Percentiles rank a stretch among this genome's conserved stretches.
These are phyloP conservation scores for Trididemnum clinides DNA, from an alignment of 23 tunicate genomes.

Conservation along the genomic window DNA sequence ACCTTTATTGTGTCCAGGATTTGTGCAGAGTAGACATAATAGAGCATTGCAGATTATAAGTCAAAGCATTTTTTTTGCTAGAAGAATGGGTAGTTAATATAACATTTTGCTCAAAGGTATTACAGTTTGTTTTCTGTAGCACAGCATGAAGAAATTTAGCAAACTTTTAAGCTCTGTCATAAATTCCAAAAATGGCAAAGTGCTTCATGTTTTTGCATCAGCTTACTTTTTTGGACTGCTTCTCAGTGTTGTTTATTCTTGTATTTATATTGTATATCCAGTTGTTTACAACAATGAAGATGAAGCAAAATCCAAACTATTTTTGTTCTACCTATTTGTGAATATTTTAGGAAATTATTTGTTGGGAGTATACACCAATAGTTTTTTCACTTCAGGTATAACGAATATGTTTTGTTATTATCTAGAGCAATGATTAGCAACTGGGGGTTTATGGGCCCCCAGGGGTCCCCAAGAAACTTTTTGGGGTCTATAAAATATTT, in stretches of 20 bases:
- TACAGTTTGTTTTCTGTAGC: background rate
- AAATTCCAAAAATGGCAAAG: background rate
- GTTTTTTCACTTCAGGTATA: constrained; percentile 54
- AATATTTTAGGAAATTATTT: constrained; percentile 88
- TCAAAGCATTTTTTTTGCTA: no score
- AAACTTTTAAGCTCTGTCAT: background rate
- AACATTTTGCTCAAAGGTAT: no score
- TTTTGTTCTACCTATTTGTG: constrained; percentile 33
- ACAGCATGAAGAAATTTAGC: background rate
- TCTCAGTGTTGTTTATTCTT: constrained; percentile 42
- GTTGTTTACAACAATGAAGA: constrained; percentile 37
- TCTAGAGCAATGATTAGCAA: no score
- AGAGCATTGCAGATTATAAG: no score
- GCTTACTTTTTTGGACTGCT: constrained; percentile 59
- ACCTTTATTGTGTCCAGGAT: no score
- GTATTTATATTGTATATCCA: constrained; percentile 70
- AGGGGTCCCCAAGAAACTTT: no score
- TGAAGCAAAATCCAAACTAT: background rate
- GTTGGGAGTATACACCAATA: constrained; percentile 32
- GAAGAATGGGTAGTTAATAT: no score
- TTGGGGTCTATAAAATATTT: no score
- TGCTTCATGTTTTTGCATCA: constrained; percentile 47
- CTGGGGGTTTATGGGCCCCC: no score
- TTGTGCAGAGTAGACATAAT: no score
- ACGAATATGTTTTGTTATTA: no score